Base-by-base conservation (phyloP, 1,140 invertebrate species). In the Lepidostoma basale region DNA sequence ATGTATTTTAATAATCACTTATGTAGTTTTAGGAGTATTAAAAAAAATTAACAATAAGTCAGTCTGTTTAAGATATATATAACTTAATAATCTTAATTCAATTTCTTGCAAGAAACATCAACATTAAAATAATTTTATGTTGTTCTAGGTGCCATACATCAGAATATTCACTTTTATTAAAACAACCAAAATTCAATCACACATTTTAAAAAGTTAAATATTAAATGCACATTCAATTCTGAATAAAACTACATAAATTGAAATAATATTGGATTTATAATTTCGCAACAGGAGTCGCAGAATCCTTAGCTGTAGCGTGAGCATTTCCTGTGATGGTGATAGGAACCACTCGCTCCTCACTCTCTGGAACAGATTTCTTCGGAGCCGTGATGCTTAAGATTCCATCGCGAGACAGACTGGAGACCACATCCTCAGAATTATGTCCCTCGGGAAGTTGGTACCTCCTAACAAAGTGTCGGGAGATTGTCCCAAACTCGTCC, bases 401-500 rank as follows among this genome's bases (percentile, higher is more conserved):
- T 1, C 91, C 91, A 74, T 93, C 91, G 0, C 88, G 89, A 1
- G 90, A 92, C 3, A 93, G 77, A 10, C 81, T 86, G 0, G 89
- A 92, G 3, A 84, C 77, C 2, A 92, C 85, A 8, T 86, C 81
- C 2, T 89, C 86, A 0, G 87, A 76, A 4, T 88, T 82, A 39
- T 87, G 87, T 30, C 87, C 88, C 18, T 89, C 83, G 0, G 91
- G 92, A 12, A 93, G 78, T 0, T 87, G 74, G 72, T 93, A 91
- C 71, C 85, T 82, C 12, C 91, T 79, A 3, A 87, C 81, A 73
- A 94, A 94, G 64, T 92, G 88, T 3, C 91, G 82, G 0, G 89
- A 88, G 16, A 92, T 87, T 69, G 77, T 89, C 0, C 91, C 92
- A 67, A 92, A 89, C 26, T 90, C 85, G 60, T 92, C 91, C 54